Evolutionary conservation across 35 echinoderm and acorn worm genomes (phyloP).

Genomic region (Heliocidaris tuberculata): DNA sequence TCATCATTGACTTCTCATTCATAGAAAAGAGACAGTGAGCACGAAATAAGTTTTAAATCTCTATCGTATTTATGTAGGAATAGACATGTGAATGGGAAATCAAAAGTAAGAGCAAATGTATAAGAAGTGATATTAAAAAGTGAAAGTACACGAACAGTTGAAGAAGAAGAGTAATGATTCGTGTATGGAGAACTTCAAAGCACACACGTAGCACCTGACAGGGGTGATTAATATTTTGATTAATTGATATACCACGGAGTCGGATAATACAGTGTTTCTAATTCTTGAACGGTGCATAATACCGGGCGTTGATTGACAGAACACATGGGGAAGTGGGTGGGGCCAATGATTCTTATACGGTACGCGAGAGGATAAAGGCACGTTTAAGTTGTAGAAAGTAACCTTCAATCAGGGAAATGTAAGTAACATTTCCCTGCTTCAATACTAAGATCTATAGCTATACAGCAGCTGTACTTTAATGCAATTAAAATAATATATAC

Average conservation of each 20-base stretch:
- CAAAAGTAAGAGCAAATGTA: neutral
- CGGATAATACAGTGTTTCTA: neutral
- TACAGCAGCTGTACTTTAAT: too few species aligned
- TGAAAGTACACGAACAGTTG: neutral
- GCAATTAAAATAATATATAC: too few species aligned
- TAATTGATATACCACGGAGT: neutral
- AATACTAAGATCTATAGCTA: too few species aligned
- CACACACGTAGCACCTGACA: neutral
- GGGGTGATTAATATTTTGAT: neutral
- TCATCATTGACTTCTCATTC: too few species aligned
- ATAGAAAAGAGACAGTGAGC: too few species aligned
- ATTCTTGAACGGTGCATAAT: neutral
- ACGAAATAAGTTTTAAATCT: too few species aligned
- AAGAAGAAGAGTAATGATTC: neutral
- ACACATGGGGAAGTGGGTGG: neutral
- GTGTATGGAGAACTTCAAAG: neutral
- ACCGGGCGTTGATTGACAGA: neutral
- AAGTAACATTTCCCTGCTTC: too few species aligned
- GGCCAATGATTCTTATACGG: neutral
- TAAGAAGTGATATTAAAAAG: neutral
- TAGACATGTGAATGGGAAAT: neutral
- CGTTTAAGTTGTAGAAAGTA: too few species aligned
- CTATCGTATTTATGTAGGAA: too few species aligned
- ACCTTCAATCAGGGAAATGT: too few species aligned
- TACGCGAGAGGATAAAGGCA: too few species aligned